These are phyloP conservation scores for Metellina segmentata DNA, from an alignment of 2,888 invertebrate species.

Conservation along the genomic window DNA sequence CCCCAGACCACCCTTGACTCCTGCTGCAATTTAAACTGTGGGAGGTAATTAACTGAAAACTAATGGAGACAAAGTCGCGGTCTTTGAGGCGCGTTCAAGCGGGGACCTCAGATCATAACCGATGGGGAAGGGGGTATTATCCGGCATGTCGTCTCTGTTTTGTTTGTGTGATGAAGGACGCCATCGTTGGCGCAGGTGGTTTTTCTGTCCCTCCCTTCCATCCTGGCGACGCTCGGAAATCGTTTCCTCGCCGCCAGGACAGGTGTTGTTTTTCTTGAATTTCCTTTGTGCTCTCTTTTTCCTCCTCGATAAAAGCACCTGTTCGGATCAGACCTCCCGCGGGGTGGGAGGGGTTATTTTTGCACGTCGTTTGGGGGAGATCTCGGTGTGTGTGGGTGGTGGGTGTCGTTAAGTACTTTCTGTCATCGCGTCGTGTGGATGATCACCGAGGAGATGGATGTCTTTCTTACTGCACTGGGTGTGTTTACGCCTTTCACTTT, in stretches of 20 bases:
- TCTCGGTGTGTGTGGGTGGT: background rate
- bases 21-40: too few relatives aligned
- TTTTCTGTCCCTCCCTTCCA: background rate
- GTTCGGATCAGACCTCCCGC: slow-evolving; percentile 44
- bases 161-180: too few relatives aligned
- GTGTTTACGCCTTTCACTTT: too few relatives aligned
- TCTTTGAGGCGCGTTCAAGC: too few relatives aligned
- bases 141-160: background rate
- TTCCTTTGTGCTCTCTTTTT: background rate
- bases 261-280: slow-evolving; percentile 46
- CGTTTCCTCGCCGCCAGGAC: slow-evolving; percentile 43
- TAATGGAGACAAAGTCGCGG: too few relatives aligned
- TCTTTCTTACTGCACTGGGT: background rate
- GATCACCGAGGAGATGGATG: background rate
- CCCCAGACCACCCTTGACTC: too few relatives aligned
- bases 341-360: background rate
- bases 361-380: background rate
- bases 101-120: too few relatives aligned
- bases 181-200: slow-evolving; percentile 17
- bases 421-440: background rate
- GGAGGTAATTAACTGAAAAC: too few relatives aligned
- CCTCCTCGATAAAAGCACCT: slow-evolving; percentile 1
- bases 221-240: slow-evolving; percentile 9
- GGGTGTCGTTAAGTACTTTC: background rate
- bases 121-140: background rate